Evolutionary conservation across 2,797 vertebrate genomes (phyloP), one percentile per base, ranked within the genome.

Genomic region (Hirundo rustica): DNA sequence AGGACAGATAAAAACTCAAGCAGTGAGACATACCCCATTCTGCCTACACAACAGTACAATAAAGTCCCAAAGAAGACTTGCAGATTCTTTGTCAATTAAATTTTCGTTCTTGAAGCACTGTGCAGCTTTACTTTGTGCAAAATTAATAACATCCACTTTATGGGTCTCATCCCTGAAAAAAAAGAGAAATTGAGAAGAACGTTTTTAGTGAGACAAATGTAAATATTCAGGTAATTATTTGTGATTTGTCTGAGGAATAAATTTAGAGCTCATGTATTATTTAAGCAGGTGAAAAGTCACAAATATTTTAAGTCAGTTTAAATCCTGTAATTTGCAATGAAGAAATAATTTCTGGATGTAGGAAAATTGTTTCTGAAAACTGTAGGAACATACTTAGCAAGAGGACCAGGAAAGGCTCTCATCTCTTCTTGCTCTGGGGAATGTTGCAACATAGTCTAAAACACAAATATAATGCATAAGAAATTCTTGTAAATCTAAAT

Each of bases 111-210:
- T 98, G 38, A 98, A 97, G 96, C 99, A 99, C 79, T 98, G 98
- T 42, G 98, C 90, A 27, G 98, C 98, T 98, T 99, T 99, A 96
- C 98, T 99, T 95, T 99, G 99, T 87, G 99, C 98, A 97, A 99
- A 99, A 95, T 99, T 99, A 83, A 99, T 99, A 60, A 99, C 99
- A 17, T 99, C 99, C 92, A 99, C 99, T 97, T 99, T 99, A 91
- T 99, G 99, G n/a, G 99, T 99, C 81, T 99, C 99, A 86, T 99
- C 99, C 90, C 99, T 99, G 96, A 27, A 55, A 51, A 67, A 74
- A 77, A 61, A 77, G 58, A 53, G 51, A 67, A 16, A 29, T 38
- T 38, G 54, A 60, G 29, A 60, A 58, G 74, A 22, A 19, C 4
- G 23, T 6, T 12, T 38, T 75, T 16, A 77, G 61, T 79, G 32